A percentile compares a stretch with the other conserved stretches of the same genome.
phyloP scores from a whole-genome alignment of 2,888 invertebrate genomes.

The Crocallis elinguaria region DNA sequence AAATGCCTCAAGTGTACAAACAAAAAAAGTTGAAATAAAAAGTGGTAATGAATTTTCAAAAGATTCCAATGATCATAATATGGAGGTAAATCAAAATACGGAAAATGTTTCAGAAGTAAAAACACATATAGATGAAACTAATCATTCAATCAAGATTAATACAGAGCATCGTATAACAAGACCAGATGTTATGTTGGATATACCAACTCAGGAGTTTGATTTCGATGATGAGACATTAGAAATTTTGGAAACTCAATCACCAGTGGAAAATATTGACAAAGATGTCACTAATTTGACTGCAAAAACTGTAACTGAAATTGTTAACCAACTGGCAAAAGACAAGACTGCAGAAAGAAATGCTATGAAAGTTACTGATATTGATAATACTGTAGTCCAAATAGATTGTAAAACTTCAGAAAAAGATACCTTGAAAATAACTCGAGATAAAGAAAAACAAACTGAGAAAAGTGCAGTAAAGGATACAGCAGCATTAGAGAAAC shows the following conservation, averaged over 20 bases:
- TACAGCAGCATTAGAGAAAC: background rate
- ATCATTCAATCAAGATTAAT: constrained; percentile 27
- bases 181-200: constrained; percentile 72
- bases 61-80: background rate
- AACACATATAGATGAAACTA: constrained; percentile 13
- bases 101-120: constrained; percentile 1
- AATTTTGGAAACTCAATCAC: constrained; percentile 1
- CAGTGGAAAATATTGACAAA: background rate
- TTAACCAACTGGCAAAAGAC: constrained; percentile 11
- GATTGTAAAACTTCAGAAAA: background rate
- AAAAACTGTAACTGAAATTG: constrained; percentile 16
- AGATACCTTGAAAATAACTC: background rate
- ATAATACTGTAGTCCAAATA: background rate
- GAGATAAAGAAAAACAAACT: background rate
- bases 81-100: background rate
- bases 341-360: background rate
- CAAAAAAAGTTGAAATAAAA: background rate
- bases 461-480: background rate
- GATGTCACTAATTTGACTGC: constrained; percentile 12
- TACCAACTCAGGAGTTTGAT: constrained; percentile 66
- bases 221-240: constrained; percentile 35
- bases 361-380: background rate
- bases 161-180: constrained; percentile 56
- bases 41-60: background rate
- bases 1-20: background rate